A percentile compares a stretch with the other conserved stretches of the same genome.
phyloP scores from a whole-genome alignment of 1,140 invertebrate species.

The Melipona quadrifasciata region DNA sequence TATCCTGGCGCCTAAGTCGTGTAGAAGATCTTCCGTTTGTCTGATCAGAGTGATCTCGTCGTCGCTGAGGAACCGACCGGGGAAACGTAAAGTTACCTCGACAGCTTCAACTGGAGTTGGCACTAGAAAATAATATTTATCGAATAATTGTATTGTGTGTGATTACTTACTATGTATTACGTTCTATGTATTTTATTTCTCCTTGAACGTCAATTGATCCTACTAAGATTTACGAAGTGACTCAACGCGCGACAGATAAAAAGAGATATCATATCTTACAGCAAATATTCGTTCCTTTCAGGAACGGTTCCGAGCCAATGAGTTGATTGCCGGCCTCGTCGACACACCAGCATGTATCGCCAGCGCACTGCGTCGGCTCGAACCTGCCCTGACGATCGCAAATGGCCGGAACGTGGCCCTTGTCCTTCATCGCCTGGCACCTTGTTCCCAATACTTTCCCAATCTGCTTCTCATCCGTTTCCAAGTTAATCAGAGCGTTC shows the following conservation, averaged over 20 bases:
- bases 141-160: too few species aligned
- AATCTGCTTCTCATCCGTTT: slow-evolving; percentile 61
- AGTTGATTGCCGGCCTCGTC: slow-evolving; percentile 92
- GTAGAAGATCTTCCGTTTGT: slow-evolving; percentile 81
- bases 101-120: slow-evolving; percentile 84
- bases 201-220: not conserved
- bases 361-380: slow-evolving; percentile 88
- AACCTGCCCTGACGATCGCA: slow-evolving; percentile 88
- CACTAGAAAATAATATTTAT: slow-evolving; percentile 77
- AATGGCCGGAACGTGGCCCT: slow-evolving; percentile 82
- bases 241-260: not conserved
- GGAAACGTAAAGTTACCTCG: slow-evolving; percentile 84
- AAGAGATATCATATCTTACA: slow-evolving; percentile 79
- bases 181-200: not conserved
- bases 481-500: slow-evolving; percentile 64
- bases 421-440: slow-evolving; percentile 84
- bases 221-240: not conserved
- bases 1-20: slow-evolving; percentile 82
- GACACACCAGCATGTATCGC: slow-evolving; percentile 91
- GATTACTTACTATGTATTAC: too few species aligned
- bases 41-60: slow-evolving; percentile 82
- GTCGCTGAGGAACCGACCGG: slow-evolving; percentile 82
- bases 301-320: slow-evolving; percentile 84
- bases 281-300: slow-evolving; percentile 84
- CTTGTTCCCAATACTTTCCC: slow-evolving; percentile 80